Base-by-base conservation (phyloP, 2,888 invertebrate genomes). In the Diloba caeruleocephala region DNA sequence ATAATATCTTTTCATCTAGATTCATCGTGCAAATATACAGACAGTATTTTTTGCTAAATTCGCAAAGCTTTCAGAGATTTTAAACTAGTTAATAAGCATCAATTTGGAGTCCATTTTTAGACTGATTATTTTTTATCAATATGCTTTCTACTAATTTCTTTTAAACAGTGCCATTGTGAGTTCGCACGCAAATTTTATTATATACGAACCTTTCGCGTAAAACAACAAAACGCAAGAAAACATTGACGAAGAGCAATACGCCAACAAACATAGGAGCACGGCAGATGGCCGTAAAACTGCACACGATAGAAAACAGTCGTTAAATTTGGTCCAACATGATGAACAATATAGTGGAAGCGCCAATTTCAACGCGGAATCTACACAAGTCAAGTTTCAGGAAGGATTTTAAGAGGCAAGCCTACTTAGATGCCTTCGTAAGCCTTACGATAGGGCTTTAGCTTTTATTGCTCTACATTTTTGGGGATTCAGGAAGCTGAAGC, bases 381-480 rank as follows among this genome's bases (percentile, higher is more conserved):
- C 57, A 39, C 26, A 37, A 66, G 48, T 54, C 60, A 57, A 66
- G 60, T 59, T 62, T 70, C 53, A 68, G 49, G 41, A 56, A 68
- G 73, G 77, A 73, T 71, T 75, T 71, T 64, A 75, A 71, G 74
- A 71, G 64, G 58, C 54, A 48, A 55, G 67, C 62, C 66, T 76
- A 57, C 71, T 76, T 62, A 72, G 79, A 75, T 73, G 71, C 61
- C 53, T 65, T 73, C 78, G 77, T 75, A 73, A 76, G 70, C 64
- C 55, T 67, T 71, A 58, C 70, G 71, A 76, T 67, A 71, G 72
- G 72, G 72, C 66, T 74, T 65, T 48, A 39, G 45, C 43, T 74
- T 78, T 78, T 79, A 79, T 78, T 64, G 53, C 63, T 63, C 42
- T 43, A 60, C 68, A 75, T 71, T 75, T 78, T 78, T 75, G 68